Base-by-base conservation (phyloP, 92 coral and sea anemone species). In the Epizoanthus illoricatus region DNA sequence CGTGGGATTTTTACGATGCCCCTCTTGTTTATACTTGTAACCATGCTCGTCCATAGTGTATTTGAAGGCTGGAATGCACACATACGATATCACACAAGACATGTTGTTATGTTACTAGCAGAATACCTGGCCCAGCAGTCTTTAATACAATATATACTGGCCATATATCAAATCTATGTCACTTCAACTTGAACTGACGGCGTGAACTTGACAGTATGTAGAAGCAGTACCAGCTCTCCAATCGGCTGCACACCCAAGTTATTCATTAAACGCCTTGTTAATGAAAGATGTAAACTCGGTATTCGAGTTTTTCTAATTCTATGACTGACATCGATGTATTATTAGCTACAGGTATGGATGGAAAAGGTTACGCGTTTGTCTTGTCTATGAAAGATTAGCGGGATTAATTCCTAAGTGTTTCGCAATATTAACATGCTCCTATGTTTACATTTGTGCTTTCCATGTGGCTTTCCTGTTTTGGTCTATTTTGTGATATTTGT, bases 381-480 rank as follows among this genome's bases (percentile, higher is more conserved):
- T 62, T 62, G 82, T 64, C 59, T 72, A 68, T 24, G 65, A 64
- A 64, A 78, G 82, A 78, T 78, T 78, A 78, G 71, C 71, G n/a
- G 82, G 82, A 62, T 78, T 78, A 62, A 78, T 62, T 13, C 15
- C 40, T 64, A 62, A 78, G 59, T 52, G 67, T 57, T 39, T 36
- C 54, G 52, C 69, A 76, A 64, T 61, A 78, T 5, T 78, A 20
- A 62, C 71, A 78, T 70, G 52, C 42, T 43, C 71, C 15, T 43
- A 45, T 78, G 71, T 78, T 78, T 78, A 78, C 61, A 78, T 78
- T 78, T 13, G 64, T 45, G 71, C 71, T 63, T 63, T 63, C 61
- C 45, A 78, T 78, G 82, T 42, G 82, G 70, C 58, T 78, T 78
- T 78, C 82, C 82, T 78, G 71, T 78, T 76, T 42, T 13, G 71